These are phyloP conservation scores for Gastracanthus pulcherrimus DNA, from an alignment of 2,888 invertebrate species.

Conservation along the genomic window DNA sequence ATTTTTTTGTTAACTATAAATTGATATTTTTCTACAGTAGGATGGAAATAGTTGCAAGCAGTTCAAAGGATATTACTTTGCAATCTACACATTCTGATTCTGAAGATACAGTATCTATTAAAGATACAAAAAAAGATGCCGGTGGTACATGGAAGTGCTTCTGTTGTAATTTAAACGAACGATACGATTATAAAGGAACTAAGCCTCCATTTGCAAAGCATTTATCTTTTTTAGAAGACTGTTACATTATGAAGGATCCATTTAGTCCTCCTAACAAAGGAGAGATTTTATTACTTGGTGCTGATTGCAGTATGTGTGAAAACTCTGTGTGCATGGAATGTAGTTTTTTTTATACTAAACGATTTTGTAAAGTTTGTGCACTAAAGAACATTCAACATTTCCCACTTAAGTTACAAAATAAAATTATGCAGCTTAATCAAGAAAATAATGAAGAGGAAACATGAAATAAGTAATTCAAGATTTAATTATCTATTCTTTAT, in stretches of 20 bases:
- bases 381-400: constrained; percentile 80
- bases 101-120: constrained; percentile 10
- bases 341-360: constrained; percentile 88
- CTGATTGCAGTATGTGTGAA: constrained; percentile 85
- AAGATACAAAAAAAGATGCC: constrained; percentile 57
- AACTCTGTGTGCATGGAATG: constrained; percentile 88
- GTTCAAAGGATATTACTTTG: constrained; percentile 40
- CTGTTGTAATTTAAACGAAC: constrained; percentile 83
- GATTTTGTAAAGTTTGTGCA: constrained; percentile 87
- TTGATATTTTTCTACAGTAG: constrained; percentile 58
- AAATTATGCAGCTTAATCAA: constrained; percentile 78
- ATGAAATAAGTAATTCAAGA: constrained; percentile 23
- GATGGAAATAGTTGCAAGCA: constrained; percentile 64
- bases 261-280: constrained; percentile 87
- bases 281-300: constrained; percentile 88
- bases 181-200: constrained; percentile 87
- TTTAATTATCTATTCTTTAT: constrained; percentile 56
- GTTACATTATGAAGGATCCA: constrained; percentile 91
- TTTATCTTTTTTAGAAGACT: constrained; percentile 84
- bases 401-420: constrained; percentile 84
- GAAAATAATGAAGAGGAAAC: constrained; percentile 17
- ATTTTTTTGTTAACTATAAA: background rate
- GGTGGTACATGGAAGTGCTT: constrained; percentile 82
- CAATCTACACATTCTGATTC: constrained; percentile 14
- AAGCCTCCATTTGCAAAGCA: constrained; percentile 86